Conservation (phyloP, 1,140 invertebrate species). For the Rhopalosiphum maidis region DNA sequence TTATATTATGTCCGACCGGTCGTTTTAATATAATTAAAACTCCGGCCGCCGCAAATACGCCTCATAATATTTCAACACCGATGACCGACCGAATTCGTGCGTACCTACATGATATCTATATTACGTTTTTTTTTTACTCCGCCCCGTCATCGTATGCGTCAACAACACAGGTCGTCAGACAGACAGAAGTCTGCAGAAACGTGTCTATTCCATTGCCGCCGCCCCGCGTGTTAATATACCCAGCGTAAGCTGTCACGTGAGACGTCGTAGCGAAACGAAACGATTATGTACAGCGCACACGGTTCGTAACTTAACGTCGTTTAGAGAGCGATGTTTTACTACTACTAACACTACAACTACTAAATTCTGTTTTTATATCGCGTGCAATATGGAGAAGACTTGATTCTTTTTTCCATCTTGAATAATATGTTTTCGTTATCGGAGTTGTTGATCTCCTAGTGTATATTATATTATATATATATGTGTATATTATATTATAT, state of each 20-base stretch:
- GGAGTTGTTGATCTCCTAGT: neutral
- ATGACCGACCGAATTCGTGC: neutral
- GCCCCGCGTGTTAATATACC: neutral
- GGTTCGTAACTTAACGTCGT: neutral
- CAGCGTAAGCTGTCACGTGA: neutral
- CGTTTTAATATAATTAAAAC: neutral
- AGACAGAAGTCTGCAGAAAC: neutral
- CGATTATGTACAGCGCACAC: neutral
- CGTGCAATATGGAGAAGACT: neutral
- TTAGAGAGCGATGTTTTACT: constrained; percentile 1
- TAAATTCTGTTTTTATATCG: neutral
- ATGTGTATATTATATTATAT: too few species aligned
- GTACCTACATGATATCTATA: neutral
- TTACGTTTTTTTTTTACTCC: neutral
- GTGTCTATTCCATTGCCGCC: neutral
- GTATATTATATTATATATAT: neutral
- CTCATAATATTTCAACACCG: neutral
- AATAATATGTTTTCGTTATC: neutral
- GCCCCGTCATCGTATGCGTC: neutral
- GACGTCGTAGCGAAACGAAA: neutral
- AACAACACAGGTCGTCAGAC: neutral
- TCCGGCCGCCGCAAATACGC: too few species aligned
- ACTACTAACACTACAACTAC: neutral
- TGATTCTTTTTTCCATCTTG: neutral
- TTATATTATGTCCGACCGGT: neutral